These are phyloP conservation scores for Sylvia borin DNA, from an alignment of 2,797 vertebrate species.

Conservation along the genomic window DNA sequence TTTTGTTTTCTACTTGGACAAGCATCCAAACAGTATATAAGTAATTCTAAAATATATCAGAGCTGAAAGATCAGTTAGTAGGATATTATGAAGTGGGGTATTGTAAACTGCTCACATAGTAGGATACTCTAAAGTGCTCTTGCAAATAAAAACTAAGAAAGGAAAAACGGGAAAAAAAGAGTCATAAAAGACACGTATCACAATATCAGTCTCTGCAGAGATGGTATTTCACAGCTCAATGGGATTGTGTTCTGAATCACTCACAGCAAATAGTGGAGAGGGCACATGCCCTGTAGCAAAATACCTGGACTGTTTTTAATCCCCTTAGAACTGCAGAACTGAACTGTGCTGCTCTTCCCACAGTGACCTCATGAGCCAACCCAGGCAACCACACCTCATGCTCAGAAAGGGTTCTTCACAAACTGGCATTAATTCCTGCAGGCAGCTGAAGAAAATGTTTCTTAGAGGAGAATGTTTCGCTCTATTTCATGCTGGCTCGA, in stretches of 20 bases:
- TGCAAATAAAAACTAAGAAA: neutral
- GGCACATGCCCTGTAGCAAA: conserved; percentile 78
- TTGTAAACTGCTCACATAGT: neutral
- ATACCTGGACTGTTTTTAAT: conserved; percentile 77
- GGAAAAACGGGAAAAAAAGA: neutral
- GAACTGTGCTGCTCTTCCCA: conserved; percentile 75
- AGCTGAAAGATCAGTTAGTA: conserved; percentile 41
- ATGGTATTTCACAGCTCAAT: conserved; percentile 25
- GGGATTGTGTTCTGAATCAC: conserved; percentile 34
- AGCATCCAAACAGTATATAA: conserved; percentile 43
- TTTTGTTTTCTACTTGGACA: conserved; percentile 67
- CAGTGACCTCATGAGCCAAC: conserved; percentile 68
- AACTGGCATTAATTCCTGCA: conserved; percentile 48
- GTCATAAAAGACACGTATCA: neutral
- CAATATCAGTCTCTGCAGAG: neutral
- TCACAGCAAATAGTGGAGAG: conserved; percentile 34
- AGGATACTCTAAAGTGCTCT: neutral
- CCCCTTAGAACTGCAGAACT: conserved; percentile 66
- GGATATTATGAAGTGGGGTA: neutral
- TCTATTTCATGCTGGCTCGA: conserved; percentile 70
- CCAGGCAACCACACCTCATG: conserved; percentile 67
- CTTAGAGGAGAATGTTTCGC: conserved; percentile 50
- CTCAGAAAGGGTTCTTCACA: conserved; percentile 66
- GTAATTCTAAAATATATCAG: conserved; percentile 37
- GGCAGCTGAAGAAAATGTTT: conserved; percentile 72